Evolutionary conservation across 1,140 invertebrate genomes (phyloP), one percentile per base, ranked within the genome.

Genomic region (Euschistus heros): DNA sequence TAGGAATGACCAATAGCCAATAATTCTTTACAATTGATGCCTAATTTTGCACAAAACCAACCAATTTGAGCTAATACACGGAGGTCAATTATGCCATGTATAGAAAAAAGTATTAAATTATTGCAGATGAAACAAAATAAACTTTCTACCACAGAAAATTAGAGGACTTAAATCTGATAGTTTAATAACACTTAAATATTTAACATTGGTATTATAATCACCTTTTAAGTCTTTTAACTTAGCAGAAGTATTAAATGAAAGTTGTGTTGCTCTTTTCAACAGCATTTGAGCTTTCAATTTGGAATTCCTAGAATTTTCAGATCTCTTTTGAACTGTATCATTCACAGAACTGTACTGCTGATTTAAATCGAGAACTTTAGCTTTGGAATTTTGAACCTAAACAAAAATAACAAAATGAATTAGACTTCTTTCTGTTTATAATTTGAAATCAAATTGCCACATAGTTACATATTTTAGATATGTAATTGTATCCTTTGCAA

Each of bases 281-380:
- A 95, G 74, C 30, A 78, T 75, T 69, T 89, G 84, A 7, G 91
- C 89, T 67, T 86, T 79, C 62, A 84, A 80, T 68, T 89, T 84
- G 0, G 88, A 83, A 3, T 76, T 79, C 59, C 81, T 81, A 33
- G 85, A 87, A 59, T 80, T 78, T 65, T 78, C 77, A 5, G 82
- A 80, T 67, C 86, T 84, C 18, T 78, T 72, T 20, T 82, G 79
- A 18, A 91, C 72, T 14, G 77, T 77, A 22, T 80, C 74, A 37
- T 81, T 77, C 14, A 86, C 84, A 59, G 76, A 71, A n/a, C 78
- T 75, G 69, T 88, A 88, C 20, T 81, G 77, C 5, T 70, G 72
- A 26, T 82, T 79, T 0, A 87, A 70, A 57, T 80, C 77, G 22
- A 68, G 70, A 13, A 80, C 77, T 63, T 80, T 78, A 0, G 74